Evolutionary conservation across 1,140 invertebrate species (phyloP).

Genomic region (Catajapyx aquilonaris): DNA sequence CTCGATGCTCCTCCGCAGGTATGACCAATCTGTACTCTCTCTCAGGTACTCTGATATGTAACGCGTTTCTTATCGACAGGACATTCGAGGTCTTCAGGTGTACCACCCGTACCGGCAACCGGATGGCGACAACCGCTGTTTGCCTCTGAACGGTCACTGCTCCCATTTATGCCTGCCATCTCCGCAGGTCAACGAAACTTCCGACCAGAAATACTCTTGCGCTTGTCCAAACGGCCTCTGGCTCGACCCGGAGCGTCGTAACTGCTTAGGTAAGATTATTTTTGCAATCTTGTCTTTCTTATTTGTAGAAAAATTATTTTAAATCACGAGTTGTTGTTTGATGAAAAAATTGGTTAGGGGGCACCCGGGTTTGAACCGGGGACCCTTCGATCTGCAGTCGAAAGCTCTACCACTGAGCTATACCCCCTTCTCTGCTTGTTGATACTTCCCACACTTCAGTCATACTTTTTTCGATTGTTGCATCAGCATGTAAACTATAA

Average conservation of each 20-base stretch:
- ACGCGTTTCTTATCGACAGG: too few species aligned
- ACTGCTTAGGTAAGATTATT: constrained; percentile 16
- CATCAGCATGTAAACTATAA: too few species aligned
- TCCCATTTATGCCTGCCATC: constrained; percentile 24
- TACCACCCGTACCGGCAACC: constrained; percentile 22
- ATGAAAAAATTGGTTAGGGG: too few species aligned
- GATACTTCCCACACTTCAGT: too few species aligned
- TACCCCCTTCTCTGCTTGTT: too few species aligned
- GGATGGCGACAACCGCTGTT: constrained; percentile 24
- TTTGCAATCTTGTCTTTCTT: too few species aligned
- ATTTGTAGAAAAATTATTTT: too few species aligned
- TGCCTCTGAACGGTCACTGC: constrained; percentile 19
- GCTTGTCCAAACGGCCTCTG: constrained; percentile 20
- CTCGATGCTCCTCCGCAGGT: constrained; percentile 9
- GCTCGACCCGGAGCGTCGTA: constrained; percentile 16
- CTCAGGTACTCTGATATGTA: constrained; percentile 27
- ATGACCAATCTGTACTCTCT: not conserved
- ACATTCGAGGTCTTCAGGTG: constrained; percentile 32
- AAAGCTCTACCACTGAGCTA: too few species aligned
- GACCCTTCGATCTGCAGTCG: too few species aligned
- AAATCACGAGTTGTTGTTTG: too few species aligned
- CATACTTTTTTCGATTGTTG: too few species aligned
- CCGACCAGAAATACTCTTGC: constrained; percentile 15
- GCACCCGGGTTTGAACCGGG: too few species aligned
- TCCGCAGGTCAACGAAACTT: constrained; percentile 12